A percentile compares a stretch with the other conserved stretches of the same genome.
Evolutionary conservation across 2,113 vertebrate species (phyloP).

Genomic region (Eulemur rufifrons): DNA sequence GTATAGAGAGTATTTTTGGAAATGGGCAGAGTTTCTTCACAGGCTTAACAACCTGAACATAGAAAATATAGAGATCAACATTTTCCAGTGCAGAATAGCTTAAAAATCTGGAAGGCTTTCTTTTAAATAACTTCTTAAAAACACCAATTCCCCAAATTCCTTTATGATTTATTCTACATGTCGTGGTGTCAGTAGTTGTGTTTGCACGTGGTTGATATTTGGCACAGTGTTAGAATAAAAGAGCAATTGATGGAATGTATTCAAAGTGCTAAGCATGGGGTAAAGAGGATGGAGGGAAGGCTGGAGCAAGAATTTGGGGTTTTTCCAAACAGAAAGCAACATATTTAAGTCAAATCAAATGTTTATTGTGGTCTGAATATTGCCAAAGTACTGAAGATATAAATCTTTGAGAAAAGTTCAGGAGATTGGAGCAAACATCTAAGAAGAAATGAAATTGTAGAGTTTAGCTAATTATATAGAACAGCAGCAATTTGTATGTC

Average conservation of each 20-base stretch:
- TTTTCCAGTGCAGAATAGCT: background rate
- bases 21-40: background rate
- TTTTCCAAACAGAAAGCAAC: background rate
- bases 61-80: background rate
- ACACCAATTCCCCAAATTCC: background rate
- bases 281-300: background rate
- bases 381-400: background rate
- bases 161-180: background rate
- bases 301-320: background rate
- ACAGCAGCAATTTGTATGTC: background rate
- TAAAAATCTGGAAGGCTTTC: background rate
- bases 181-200: background rate
- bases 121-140: slow-evolving; percentile 16
- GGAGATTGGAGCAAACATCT: background rate
- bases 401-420: background rate
- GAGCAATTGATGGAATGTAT: background rate
- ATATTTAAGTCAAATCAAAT: background rate
- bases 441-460: background rate
- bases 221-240: background rate
- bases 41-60: background rate
- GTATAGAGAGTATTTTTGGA: background rate
- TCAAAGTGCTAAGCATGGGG: background rate
- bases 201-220: background rate
- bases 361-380: background rate
- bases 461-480: background rate